These are phyloP conservation scores for Thymelicus acteon DNA, from an alignment of 2,888 invertebrate species.

Conservation along the genomic window DNA sequence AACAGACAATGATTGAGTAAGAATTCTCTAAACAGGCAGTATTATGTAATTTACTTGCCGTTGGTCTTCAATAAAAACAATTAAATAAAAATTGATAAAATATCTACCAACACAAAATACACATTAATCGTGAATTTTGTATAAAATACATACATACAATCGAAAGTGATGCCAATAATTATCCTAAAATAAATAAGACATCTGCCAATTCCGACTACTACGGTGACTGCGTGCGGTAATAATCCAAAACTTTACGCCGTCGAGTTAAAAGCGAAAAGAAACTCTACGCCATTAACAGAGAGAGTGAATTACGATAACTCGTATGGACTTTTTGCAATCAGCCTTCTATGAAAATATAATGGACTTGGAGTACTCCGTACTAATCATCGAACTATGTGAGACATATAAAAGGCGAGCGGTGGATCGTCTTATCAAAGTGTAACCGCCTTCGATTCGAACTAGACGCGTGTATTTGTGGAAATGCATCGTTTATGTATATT, in stretches of 20 bases:
- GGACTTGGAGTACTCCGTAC: slow-evolving; percentile 66
- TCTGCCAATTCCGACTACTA: slow-evolving; percentile 60
- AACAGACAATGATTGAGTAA: slow-evolving; percentile 29
- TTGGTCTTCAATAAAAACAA: background rate
- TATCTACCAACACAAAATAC: too few relatives aligned
- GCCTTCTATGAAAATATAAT: slow-evolving; percentile 83
- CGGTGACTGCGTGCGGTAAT: slow-evolving; percentile 72
- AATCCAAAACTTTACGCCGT: slow-evolving; percentile 55
- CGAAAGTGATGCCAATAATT: slow-evolving; percentile 26
- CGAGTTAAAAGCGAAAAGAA: slow-evolving; percentile 44
- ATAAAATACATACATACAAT: background rate
- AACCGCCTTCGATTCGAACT: slow-evolving; percentile 60
- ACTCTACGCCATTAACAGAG: slow-evolving; percentile 44
- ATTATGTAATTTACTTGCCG: background rate
- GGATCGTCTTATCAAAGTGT: slow-evolving; percentile 75
- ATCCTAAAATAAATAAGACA: slow-evolving; percentile 50
- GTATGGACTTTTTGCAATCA: slow-evolving; percentile 69
- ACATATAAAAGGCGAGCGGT: slow-evolving; percentile 78
- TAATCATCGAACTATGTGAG: slow-evolving; percentile 73
- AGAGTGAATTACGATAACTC: slow-evolving; percentile 43
- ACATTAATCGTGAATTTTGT: too few relatives aligned
- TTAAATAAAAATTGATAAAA: too few relatives aligned
- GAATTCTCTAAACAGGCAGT: background rate
- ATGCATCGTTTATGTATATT: slow-evolving; percentile 64
- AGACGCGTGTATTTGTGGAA: slow-evolving; percentile 59